Evolutionary conservation across 2,888 invertebrate species (phyloP), one percentile per base, ranked within the genome.

Genomic region (Dendrolimus pini): DNA sequence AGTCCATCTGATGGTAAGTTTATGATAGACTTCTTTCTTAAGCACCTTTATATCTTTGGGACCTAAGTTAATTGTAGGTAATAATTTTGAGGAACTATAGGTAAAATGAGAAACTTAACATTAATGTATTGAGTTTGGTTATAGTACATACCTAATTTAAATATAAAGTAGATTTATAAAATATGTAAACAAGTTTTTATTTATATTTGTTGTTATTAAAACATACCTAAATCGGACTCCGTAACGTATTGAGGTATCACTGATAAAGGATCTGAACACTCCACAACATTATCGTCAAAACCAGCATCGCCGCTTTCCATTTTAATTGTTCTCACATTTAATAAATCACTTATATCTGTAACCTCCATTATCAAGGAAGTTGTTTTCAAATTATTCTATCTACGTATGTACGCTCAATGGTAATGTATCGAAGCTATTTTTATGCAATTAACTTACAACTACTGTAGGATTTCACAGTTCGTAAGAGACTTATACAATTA

Each of bases 231-330:
- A 67, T 92, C 91, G 1, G 84, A 78, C 61, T 91, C 92, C 0
- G 85, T 82, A 7, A 90, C 91, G 61, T 90, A 92, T 59, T 91
- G 89, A 2, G 86, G 84, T 47, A 91, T 83, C n/a, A 88, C 78
- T 9, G 88, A 78, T 54, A 87, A 59, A 7, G 84, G 74, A 68
- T 88, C 87, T 0, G 79, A 65, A 2, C 74, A 64, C 61, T 84
- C 89, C 0, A 76, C 80, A 7, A 73, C 61, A 41, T 67, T 77
- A 60, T 82, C 83, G 41, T 78, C 82, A 65, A 83, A 89, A 47
- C 60, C 71, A 62, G 71, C 74, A 57, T 85, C 87, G 10, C 66
- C 70, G 56, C 74, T 81, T 74, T 90, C 90, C 88, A 90, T 88
- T 79, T 90, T 90, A 61, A 90, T 85, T 18, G 80, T 63, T 41